phyloP scores from a whole-genome alignment of 1,140 invertebrate genomes.

The Trachymyrmex cornetzi region DNA sequence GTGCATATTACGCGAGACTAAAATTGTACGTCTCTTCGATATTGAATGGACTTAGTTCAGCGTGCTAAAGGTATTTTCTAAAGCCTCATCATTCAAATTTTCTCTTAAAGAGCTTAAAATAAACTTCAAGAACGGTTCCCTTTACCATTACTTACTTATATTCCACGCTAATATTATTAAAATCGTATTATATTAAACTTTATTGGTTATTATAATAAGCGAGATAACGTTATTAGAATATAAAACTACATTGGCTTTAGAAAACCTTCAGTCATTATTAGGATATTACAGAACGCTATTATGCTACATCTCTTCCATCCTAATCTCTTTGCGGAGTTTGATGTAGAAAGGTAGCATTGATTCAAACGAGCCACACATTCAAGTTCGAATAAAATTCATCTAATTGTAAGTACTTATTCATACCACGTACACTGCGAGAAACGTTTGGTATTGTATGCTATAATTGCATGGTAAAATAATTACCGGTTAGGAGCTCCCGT shows the following conservation, averaged over 20 bases:
- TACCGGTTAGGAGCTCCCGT: no score
- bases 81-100: constrained; percentile 37
- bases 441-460: no score
- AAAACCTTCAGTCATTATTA: constrained; percentile 21
- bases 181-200: constrained; percentile 37
- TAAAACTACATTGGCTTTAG: constrained; percentile 2
- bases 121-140: constrained; percentile 7
- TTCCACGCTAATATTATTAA: constrained; percentile 29
- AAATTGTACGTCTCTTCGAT: constrained; percentile 42
- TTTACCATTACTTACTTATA: constrained; percentile 12
- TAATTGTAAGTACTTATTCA: background rate
- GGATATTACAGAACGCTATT: background rate
- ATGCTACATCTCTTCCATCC: background rate
- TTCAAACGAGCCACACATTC: background rate
- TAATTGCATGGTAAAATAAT: no score
- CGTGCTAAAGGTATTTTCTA: constrained; percentile 6
- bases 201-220: constrained; percentile 50
- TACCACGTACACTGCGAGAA: background rate
- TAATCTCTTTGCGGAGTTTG: background rate
- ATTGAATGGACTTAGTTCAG: constrained; percentile 25
- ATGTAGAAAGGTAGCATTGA: background rate
- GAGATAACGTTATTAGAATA: constrained; percentile 40
- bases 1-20: constrained; percentile 28
- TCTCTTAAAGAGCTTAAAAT: constrained; percentile 29
- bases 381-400: background rate